phyloP scores from a whole-genome alignment of 2,113 vertebrate genomes.

The Panthera tigris region DNA sequence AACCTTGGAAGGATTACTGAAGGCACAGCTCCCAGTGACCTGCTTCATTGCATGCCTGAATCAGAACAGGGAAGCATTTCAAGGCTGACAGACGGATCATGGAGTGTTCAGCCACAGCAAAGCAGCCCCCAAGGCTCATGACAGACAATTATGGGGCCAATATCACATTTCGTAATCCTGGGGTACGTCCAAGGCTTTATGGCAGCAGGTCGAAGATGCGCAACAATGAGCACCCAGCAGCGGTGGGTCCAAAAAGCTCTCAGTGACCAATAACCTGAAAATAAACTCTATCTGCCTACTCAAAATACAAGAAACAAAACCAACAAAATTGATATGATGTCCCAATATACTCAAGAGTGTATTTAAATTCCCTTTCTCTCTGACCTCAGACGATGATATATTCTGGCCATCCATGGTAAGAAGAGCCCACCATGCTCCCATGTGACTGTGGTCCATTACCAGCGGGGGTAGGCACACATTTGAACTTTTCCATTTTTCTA shows the following conservation, averaged over 20 bases:
- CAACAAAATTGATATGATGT: neutral
- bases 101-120: neutral
- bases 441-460: neutral
- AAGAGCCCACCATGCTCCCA: neutral
- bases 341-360: neutral
- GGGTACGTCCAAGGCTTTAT: neutral
- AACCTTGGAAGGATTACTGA: neutral
- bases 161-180: conserved; percentile 23
- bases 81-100: conserved; percentile 3
- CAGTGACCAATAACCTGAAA: neutral
- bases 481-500: neutral
- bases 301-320: neutral
- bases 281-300: neutral
- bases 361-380: neutral
- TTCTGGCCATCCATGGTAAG: neutral
- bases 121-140: neutral
- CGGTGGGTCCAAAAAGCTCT: neutral
- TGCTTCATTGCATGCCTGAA: neutral
- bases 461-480: neutral
- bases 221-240: neutral
- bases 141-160: neutral
- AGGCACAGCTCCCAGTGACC: conserved; percentile 9
- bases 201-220: neutral
- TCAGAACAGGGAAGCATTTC: neutral
- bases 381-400: neutral